Percentiles rank a stretch among this genome's conserved stretches.
Conservation (phyloP, 2,113 vertebrate species). For the Ornithorhynchus anatinus region DNA sequence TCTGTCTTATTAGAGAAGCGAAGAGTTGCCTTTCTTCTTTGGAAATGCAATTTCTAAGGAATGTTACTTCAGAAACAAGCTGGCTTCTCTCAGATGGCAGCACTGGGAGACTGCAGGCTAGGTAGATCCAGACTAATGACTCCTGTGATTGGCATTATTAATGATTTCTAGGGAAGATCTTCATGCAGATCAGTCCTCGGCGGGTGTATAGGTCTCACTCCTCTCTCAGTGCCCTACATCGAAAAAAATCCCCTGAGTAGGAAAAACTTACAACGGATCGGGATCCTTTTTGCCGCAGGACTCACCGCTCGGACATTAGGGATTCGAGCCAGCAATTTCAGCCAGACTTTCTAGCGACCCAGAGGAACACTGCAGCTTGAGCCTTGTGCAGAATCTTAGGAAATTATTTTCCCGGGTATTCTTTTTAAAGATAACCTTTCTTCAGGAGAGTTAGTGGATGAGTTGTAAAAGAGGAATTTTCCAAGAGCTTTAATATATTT, state of each 20-base stretch:
- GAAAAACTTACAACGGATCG: not conserved
- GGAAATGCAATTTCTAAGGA: slow-evolving; percentile 3
- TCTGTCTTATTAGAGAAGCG: slow-evolving; percentile 5
- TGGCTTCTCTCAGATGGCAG: not conserved
- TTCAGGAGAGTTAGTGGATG: too few species aligned
- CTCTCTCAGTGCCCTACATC: not conserved
- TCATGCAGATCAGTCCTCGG: not conserved
- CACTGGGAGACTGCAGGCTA: slow-evolving; percentile 1
- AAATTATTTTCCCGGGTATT: too few species aligned
- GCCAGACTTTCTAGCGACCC: not conserved
- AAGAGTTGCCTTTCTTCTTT: slow-evolving; percentile 11
- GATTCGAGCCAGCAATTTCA: slow-evolving; percentile 2
- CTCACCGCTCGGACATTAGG: not conserved
- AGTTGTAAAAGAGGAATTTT: too few species aligned
- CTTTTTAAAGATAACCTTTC: not conserved
- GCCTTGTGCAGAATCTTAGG: not conserved
- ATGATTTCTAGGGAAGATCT: slow-evolving; percentile 11
- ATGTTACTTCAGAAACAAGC: slow-evolving; percentile 7
- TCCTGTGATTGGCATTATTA: slow-evolving; percentile 27
- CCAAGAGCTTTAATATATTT: too few species aligned
- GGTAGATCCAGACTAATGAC: not conserved
- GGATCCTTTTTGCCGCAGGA: not conserved
- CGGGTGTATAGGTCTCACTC: not conserved
- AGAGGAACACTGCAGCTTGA: not conserved
- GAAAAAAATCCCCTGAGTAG: not conserved